These are phyloP conservation scores for Pseudolaguvia tuberculata DNA, from an alignment of 2,113 vertebrate genomes.

Conservation along the genomic window DNA sequence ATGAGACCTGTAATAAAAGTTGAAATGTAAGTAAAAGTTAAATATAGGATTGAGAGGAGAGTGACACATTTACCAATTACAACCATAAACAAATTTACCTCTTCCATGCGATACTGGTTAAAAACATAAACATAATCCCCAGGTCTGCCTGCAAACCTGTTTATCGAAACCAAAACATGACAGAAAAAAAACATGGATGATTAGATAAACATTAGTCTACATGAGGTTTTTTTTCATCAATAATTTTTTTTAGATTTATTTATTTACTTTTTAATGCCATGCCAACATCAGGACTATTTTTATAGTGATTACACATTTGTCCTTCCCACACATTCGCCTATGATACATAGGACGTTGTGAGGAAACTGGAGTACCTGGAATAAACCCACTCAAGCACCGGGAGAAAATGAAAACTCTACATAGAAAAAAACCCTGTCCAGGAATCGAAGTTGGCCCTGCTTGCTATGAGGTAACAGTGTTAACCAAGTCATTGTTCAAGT, in stretches of 20 bases:
- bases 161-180: neutral
- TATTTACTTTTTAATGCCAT: too few relatives aligned
- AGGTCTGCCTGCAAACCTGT: conserved; percentile 88
- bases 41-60: neutral
- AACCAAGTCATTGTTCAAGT: neutral
- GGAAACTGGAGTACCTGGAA: too few relatives aligned
- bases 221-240: too few relatives aligned
- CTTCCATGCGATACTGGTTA: conserved; percentile 88
- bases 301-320: neutral
- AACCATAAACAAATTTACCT: conserved; percentile 66
- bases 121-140: conserved; percentile 91
- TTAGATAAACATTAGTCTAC: conserved; percentile 3
- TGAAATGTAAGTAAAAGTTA: too few relatives aligned
- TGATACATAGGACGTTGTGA: neutral
- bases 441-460: too few relatives aligned
- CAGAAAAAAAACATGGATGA: neutral
- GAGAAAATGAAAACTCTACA: too few relatives aligned
- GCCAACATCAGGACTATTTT: neutral
- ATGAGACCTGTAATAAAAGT: neutral
- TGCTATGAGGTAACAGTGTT: too few relatives aligned
- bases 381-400: too few relatives aligned
- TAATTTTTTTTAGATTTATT: too few relatives aligned
- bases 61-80: neutral
- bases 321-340: neutral
- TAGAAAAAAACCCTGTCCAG: too few relatives aligned